These are phyloP conservation scores for Macrobrachium rosenbergii DNA, from an alignment of 1,140 invertebrate genomes.

Conservation along the genomic window DNA sequence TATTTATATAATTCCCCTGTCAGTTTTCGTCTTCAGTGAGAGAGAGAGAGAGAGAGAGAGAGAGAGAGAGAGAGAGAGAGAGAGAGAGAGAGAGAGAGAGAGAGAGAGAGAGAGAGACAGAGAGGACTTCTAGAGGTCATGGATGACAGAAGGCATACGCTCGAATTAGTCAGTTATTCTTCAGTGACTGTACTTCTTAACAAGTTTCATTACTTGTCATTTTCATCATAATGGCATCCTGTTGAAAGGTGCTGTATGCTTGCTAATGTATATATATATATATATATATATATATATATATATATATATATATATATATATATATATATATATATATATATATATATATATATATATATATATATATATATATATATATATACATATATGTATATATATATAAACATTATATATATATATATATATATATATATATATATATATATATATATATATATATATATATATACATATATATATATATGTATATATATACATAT, in stretches of 20 bases:
- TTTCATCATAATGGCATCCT: neutral
- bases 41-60: too few species aligned
- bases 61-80: too few species aligned
- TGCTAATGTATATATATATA: slow-evolving; percentile 26
- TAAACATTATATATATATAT: neutral
- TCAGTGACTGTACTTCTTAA: neutral
- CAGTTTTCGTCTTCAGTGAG: too few species aligned
- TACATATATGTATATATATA: slow-evolving; percentile 20
- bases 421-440: neutral
- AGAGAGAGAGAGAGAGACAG: too few species aligned
- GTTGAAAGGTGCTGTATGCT: too few species aligned
- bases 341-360: slow-evolving; percentile 33
- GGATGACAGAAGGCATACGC: too few species aligned
- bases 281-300: slow-evolving; percentile 17
- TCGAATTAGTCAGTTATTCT: too few species aligned
- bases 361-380: slow-evolving; percentile 28
- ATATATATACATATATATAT: neutral
- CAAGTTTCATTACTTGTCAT: neutral
- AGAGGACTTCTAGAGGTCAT: too few species aligned
- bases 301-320: slow-evolving; percentile 29
- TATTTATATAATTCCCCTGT: too few species aligned
- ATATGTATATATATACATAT: too few species aligned
- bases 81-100: too few species aligned
- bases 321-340: slow-evolving; percentile 18
- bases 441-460: slow-evolving; percentile 26